Conservation (phyloP, 2,113 vertebrate genomes). For the Scatophagus argus region DNA sequence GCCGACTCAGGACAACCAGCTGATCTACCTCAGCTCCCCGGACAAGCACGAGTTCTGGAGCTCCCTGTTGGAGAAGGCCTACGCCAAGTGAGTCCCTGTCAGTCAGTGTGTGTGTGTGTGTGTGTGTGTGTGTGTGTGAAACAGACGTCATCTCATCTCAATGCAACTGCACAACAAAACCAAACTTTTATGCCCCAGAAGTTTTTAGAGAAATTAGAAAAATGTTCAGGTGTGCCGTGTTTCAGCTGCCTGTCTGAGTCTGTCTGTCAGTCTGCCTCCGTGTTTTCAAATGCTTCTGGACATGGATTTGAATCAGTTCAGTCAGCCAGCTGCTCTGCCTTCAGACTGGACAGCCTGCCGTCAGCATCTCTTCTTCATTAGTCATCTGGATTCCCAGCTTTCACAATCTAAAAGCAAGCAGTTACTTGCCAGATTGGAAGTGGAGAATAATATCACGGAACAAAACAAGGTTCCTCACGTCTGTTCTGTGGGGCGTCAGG, state of each 20-base stretch:
- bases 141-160: too few species aligned
- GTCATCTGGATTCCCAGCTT: neutral
- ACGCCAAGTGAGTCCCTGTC: slow-evolving; percentile 81
- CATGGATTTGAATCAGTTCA: too few species aligned
- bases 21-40: slow-evolving; percentile 79
- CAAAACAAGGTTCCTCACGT: too few species aligned
- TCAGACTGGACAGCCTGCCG: too few species aligned
- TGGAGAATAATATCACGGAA: too few species aligned
- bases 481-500: too few species aligned
- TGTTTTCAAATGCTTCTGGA: too few species aligned
- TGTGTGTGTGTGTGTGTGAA: neutral
- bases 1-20: slow-evolving; percentile 66
- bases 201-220: too few species aligned
- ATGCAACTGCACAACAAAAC: too few species aligned
- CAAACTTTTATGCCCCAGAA: too few species aligned
- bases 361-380: neutral
- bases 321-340: too few species aligned
- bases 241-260: neutral
- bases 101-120: neutral
- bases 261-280: neutral
- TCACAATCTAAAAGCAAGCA: neutral
- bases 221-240: neutral
- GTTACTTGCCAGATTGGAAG: neutral
- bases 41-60: slow-evolving; percentile 82
- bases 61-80: slow-evolving; percentile 85